These are phyloP conservation scores for Drosophila neocordata DNA, from an alignment of 1,140 invertebrate genomes.

Conservation along the genomic window DNA sequence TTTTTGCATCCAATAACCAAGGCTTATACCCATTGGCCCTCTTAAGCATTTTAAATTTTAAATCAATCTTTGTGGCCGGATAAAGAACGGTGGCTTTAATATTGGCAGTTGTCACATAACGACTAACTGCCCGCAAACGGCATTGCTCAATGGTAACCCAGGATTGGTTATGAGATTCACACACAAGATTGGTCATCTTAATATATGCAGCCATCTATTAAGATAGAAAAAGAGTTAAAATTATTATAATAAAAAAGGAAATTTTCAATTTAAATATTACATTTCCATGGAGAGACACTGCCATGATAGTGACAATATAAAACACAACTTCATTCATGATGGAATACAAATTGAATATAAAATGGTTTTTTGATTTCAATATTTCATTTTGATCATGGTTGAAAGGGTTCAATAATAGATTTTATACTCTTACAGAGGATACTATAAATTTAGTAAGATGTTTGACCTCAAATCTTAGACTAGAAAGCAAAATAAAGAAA, in stretches of 20 bases:
- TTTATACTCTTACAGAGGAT: too few relatives aligned
- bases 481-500: too few relatives aligned
- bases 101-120: background rate
- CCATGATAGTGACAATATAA: background rate
- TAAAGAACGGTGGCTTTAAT: background rate
- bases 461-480: too few relatives aligned
- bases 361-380: background rate
- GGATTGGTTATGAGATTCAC: background rate
- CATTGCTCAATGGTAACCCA: background rate
- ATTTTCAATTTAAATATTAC: too few relatives aligned
- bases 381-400: background rate
- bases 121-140: background rate
- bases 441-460: too few relatives aligned
- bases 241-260: too few relatives aligned
- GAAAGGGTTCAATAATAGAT: too few relatives aligned
- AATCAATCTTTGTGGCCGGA: background rate
- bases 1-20: background rate
- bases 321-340: background rate
- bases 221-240: too few relatives aligned
- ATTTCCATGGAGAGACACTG: background rate
- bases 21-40: conserved; percentile 2
- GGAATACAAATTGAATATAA: too few relatives aligned
- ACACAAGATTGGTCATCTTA: background rate
- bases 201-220: background rate
- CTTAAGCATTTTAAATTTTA: background rate